Base-by-base conservation (phyloP, 64 coral and sea anemone genomes). In the Pocillopora damicornis region DNA sequence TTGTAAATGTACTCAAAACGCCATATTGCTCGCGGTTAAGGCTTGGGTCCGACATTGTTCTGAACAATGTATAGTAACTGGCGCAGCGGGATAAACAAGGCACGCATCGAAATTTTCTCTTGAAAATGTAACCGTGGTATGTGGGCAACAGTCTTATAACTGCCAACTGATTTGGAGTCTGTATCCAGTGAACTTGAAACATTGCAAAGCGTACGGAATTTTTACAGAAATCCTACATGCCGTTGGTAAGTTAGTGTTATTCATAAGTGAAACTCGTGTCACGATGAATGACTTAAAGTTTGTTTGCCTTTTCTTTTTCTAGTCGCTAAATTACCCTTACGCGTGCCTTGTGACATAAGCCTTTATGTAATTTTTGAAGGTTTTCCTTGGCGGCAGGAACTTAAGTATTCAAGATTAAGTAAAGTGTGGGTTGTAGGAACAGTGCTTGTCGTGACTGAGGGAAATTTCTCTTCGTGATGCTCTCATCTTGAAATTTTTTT, bases 41-140 rank as follows among this genome's bases (percentile, higher is more conserved):
- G 65, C 81, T 65, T 85, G 81, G 81, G 65, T 17, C 63, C 26
- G 15, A 68, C 42, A 65, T 85, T 58, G 69, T 85, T 58, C 37
- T 85, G 38, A 85, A 65, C 81, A 58, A 72, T 72, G 71, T 18
- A 10, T 15, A 9, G 35, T 72, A 81, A 85, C 81, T 58, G 17
- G 65, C 61, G 22, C 20, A 37, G 65, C 36, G 15, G n/a, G 37
- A 30, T 58, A 85, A 71, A 13, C 37, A 73, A 72, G 37, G 20
- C 37, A 85, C 22, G 67, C 67, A 71, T 71, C n/a, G 20, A 71
- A 71, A 71, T 23, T 71, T 71, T 25, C 25, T 25, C 22, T 71
- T 9, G 25, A 20, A 23, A 10, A 71, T 71, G n/a, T 71, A 25
- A 10, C 67, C 25, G 20, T 23, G 67, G 25, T 23, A 25, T 71